Evolutionary conservation across 64 coral and sea anemone species (phyloP).

Genomic region (Cladopsammia gracilis): DNA sequence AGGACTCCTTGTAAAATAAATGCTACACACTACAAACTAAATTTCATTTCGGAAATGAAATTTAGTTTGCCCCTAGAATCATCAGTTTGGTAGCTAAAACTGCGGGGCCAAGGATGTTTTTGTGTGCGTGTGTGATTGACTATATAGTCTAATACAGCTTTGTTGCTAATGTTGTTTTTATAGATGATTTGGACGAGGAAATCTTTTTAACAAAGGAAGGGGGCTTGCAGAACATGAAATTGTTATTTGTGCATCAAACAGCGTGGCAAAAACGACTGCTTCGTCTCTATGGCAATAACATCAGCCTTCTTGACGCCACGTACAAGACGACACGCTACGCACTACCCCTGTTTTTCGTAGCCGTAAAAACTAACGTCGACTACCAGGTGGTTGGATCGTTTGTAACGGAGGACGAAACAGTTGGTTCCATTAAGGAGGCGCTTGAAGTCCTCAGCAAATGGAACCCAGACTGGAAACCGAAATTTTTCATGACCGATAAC

Average conservation of each 20-base stretch:
- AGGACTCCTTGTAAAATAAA: no score
- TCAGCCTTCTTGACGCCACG: slow-evolving; percentile 33
- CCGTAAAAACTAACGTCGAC: slow-evolving; percentile 23
- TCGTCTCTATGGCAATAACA: slow-evolving; percentile 27
- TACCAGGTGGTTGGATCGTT: slow-evolving; percentile 28
- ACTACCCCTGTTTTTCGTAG: slow-evolving; percentile 11
- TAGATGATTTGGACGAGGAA: background rate
- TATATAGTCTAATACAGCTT: background rate
- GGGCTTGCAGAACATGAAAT: background rate
- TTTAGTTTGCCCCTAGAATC: no score
- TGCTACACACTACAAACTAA: no score
- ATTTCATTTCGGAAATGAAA: no score
- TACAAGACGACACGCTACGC: slow-evolving; percentile 30
- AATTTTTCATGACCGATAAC: slow-evolving; percentile 8
- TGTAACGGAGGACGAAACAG: slow-evolving; percentile 20
- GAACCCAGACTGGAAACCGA: slow-evolving; percentile 1
- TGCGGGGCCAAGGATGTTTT: no score
- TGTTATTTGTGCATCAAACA: slow-evolving; percentile 31
- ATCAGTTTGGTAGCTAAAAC: no score
- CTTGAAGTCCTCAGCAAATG: background rate
- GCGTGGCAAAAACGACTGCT: slow-evolving; percentile 6
- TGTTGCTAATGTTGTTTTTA: background rate
- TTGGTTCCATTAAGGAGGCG: background rate
- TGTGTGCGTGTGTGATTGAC: no score
- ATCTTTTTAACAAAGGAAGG: background rate